These are phyloP conservation scores for Plestiodon gilberti DNA, from an alignment of 2,113 vertebrate genomes.

Conservation along the genomic window DNA sequence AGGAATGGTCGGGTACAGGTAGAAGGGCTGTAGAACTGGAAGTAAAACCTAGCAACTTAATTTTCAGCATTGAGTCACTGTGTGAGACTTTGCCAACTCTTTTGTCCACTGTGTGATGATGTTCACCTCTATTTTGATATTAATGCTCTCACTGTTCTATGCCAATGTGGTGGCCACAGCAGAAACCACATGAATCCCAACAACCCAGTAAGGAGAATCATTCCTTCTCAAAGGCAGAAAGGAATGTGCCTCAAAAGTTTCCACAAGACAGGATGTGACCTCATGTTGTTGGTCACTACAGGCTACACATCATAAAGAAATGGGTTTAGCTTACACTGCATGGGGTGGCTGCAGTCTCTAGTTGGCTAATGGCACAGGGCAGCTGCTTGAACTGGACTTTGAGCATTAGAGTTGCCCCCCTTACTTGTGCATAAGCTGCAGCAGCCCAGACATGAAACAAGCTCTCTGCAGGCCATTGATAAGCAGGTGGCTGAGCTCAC, in stretches of 20 bases:
- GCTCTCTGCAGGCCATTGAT: constrained; percentile 27
- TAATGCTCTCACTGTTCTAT: not conserved
- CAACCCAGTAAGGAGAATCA: not conserved
- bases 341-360: not conserved
- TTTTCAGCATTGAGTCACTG: not conserved
- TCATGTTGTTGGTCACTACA: too few species aligned
- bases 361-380: constrained; percentile 29
- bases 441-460: constrained; percentile 4
- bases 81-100: not conserved
- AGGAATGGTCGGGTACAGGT: not conserved
- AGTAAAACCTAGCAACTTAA: not conserved
- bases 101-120: not conserved
- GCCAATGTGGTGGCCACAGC: not conserved
- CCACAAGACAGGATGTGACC: not conserved
- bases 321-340: not conserved
- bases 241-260: not conserved
- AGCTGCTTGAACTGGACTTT: constrained; percentile 40
- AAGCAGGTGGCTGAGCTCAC: not conserved
- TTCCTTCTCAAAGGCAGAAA: not conserved
- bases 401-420: constrained; percentile 33
- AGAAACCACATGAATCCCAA: not conserved
- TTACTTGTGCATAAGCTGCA: not conserved
- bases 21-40: not conserved
- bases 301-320: not conserved
- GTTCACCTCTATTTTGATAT: not conserved